Base-by-base conservation (phyloP, 2,888 invertebrate species). In the Leptinotarsa tumamoca region DNA sequence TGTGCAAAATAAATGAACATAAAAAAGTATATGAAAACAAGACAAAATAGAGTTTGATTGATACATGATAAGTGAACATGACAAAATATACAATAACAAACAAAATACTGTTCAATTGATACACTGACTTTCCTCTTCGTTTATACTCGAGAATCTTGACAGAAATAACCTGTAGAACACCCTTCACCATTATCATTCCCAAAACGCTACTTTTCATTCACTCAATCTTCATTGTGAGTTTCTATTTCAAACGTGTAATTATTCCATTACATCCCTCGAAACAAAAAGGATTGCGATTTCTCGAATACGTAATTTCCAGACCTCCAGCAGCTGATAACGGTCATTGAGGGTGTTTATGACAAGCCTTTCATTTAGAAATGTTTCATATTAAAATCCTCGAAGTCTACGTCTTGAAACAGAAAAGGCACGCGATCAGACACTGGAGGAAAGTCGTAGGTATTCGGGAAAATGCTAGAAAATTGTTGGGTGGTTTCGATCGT, bases 341-440 rank as follows among this genome's bases (percentile, higher is more conserved):
- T 54, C 54, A 54, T 54, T 54, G 18, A 7, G 54, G 54, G 54
- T 54, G 54, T 54, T 54, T 54, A 54, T 54, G 54, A 54, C 54
- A 54, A 54, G 54, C 54, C 54, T 54, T 54, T 54, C 18, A 18
- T 54, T 54, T 54, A 54, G 18, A 54, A 54, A 54, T 54, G 54
- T 18, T 54, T 2, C 18, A 54, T n/a, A 54, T 54, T 54, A 54
- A 54, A 54, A 21, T 54, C 17, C 18, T 13, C 18, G 18, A 18
- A 18, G 54, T 54, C 18, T 54, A 54, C 54, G 54, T 54, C 54
- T 54, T 54, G 18, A 18, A 18, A 18, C 54, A 18, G 18, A 54
- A 54, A 33, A 10, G 54, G 54, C 54, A 54, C 54, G 54, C 54
- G 54, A 54, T 54, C 54, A 18, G 54, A 18, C 43, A 43, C 4